These are phyloP conservation scores for Melanotaenia duboulayi DNA, from an alignment of 2,113 vertebrate species.

Conservation along the genomic window DNA sequence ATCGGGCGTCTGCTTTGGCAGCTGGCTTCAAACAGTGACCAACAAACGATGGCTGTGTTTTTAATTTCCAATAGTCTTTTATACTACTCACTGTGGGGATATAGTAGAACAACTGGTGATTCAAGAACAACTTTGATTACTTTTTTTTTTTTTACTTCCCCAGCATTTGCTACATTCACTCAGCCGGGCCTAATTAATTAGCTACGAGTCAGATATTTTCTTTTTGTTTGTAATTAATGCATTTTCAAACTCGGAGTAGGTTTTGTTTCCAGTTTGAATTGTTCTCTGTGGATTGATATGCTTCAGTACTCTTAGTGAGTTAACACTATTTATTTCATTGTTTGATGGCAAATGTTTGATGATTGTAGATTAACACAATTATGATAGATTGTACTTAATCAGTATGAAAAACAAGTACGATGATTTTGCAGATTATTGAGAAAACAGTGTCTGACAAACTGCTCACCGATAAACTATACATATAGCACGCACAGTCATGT, in stretches of 20 bases:
- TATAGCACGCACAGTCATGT: too few relatives aligned
- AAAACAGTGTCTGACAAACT: conserved; percentile 20
- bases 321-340: conserved; percentile 28
- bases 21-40: conserved; percentile 52
- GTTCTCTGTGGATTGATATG: conserved; percentile 35
- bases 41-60: conserved; percentile 61
- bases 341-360: conserved; percentile 51
- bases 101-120: conserved; percentile 62
- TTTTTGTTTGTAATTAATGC: conserved; percentile 52
- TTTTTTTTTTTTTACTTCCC: conserved; percentile 27
- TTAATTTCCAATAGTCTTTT: conserved; percentile 58
- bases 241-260: conserved; percentile 59
- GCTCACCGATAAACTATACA: background rate
- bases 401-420: conserved; percentile 7
- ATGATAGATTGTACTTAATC: conserved; percentile 35
- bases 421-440: background rate
- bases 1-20: conserved; percentile 32
- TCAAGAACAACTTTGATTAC: conserved; percentile 72
- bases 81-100: conserved; percentile 38
- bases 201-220: conserved; percentile 60
- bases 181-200: conserved; percentile 64
- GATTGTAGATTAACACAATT: conserved; percentile 32
- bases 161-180: conserved; percentile 50
- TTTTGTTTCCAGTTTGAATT: conserved; percentile 17
- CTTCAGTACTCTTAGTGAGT: conserved; percentile 28